Percentiles rank a stretch among this genome's conserved stretches.
These are phyloP conservation scores for Odontomachus brunneus DNA, from an alignment of 1,140 invertebrate species.

Conservation along the genomic window DNA sequence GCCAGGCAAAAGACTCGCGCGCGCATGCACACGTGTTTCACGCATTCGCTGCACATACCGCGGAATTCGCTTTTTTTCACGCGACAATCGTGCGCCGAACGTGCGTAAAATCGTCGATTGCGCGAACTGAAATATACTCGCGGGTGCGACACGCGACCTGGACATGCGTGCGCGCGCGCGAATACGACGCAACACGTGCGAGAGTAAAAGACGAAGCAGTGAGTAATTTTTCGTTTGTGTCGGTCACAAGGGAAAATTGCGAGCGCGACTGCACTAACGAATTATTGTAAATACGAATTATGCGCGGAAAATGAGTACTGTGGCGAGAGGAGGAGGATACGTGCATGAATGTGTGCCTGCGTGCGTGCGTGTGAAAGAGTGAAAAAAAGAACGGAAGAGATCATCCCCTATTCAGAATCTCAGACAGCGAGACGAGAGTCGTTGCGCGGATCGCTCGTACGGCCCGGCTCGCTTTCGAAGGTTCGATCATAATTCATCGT, in stretches of 20 bases:
- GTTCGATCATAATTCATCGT: conserved; percentile 63
- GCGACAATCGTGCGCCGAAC: conserved; percentile 1
- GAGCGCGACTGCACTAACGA: conserved; percentile 72
- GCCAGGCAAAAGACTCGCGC: conserved; percentile 43
- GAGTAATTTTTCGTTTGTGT: conserved; percentile 55
- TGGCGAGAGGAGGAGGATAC: conserved; percentile 36
- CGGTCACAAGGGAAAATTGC: conserved; percentile 58
- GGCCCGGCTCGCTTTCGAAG: conserved; percentile 62
- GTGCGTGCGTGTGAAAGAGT: conserved; percentile 9
- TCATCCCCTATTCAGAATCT: conserved; percentile 57
- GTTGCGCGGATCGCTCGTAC: conserved; percentile 51
- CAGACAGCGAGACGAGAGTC: conserved; percentile 60
- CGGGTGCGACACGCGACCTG: not conserved
- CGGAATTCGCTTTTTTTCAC: conserved; percentile 6
- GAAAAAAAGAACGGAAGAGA: not conserved
- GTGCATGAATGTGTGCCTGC: conserved; percentile 25
- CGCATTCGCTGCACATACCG: conserved; percentile 20
- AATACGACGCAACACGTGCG: not conserved
- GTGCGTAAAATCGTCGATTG: conserved; percentile 5
- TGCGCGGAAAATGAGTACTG: conserved; percentile 63
- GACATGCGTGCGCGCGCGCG: conserved; percentile 17
- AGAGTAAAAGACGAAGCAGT: conserved; percentile 40
- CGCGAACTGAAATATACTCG: not conserved
- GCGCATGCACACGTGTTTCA: conserved; percentile 35
- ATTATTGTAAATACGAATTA: conserved; percentile 80